phyloP scores from a whole-genome alignment of 2,113 vertebrate species.

The Tyrannus savana region DNA sequence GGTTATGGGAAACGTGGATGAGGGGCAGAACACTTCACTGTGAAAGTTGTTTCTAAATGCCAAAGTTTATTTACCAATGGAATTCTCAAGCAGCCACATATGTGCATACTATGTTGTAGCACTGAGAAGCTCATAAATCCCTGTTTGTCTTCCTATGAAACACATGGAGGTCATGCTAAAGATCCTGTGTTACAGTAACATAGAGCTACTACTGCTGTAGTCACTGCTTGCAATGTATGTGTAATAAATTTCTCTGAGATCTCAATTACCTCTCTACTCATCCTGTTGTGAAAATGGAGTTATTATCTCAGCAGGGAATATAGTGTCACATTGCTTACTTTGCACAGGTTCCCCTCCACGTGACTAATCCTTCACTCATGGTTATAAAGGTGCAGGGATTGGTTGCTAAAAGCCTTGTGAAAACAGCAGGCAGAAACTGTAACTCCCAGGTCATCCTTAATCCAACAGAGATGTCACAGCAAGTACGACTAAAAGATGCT shows the following conservation, averaged over 20 bases:
- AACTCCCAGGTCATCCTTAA: not conserved
- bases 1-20: not conserved
- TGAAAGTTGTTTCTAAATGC: not conserved
- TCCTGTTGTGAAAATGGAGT: conserved; percentile 1
- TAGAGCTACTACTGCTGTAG: not conserved
- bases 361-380: conserved; percentile 37
- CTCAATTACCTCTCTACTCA: conserved; percentile 45
- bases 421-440: not conserved
- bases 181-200: not conserved
- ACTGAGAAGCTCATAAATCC: not conserved
- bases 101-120: not conserved
- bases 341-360: not conserved
- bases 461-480: not conserved
- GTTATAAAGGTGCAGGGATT: not conserved
- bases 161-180: not conserved
- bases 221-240: not conserved
- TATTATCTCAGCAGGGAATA: conserved; percentile 37
- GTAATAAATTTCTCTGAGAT: conserved; percentile 40
- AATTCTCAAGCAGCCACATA: not conserved
- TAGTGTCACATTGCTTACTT: conserved; percentile 5
- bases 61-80: not conserved
- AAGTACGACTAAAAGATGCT: not conserved
- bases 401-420: not conserved
- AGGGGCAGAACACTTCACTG: not conserved
- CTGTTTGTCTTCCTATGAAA: not conserved